Evolutionary conservation across 2,888 invertebrate species (phyloP).

Genomic region (Anthoptus insignis): DNA sequence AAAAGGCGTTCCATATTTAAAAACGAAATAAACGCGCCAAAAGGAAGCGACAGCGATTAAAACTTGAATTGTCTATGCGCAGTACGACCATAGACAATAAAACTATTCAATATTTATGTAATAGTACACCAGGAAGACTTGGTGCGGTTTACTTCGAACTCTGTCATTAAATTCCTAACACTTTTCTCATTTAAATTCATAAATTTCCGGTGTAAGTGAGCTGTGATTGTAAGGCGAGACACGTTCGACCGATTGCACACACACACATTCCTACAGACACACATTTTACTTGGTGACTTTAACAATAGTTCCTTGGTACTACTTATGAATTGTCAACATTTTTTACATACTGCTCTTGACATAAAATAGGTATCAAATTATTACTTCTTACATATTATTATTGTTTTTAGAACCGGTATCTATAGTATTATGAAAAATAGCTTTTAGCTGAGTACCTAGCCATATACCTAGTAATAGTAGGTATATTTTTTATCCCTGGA

Average conservation of each 20-base stretch:
- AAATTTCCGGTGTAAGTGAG: constrained; percentile 84
- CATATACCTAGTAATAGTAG: too few species aligned
- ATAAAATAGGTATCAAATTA: too few species aligned
- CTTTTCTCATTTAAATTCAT: constrained; percentile 86
- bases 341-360: too few species aligned
- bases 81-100: constrained; percentile 65
- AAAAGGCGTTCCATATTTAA: background rate
- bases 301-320: background rate
- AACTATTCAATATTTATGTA: constrained; percentile 74
- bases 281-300: constrained; percentile 56
- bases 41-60: constrained; percentile 50
- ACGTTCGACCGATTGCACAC: constrained; percentile 81
- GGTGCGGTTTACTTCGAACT: constrained; percentile 68
- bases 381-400: too few species aligned
- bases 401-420: too few species aligned
- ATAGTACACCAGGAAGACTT: constrained; percentile 67
- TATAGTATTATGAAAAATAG: too few species aligned
- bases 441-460: too few species aligned
- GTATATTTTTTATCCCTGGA: too few species aligned
- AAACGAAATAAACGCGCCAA: constrained; percentile 14
- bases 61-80: constrained; percentile 59
- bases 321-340: too few species aligned
- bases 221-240: constrained; percentile 70
- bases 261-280: constrained; percentile 62
- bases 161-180: constrained; percentile 84